Base-by-base conservation (phyloP, 2,888 invertebrate species). In the Pinctada fucata region DNA sequence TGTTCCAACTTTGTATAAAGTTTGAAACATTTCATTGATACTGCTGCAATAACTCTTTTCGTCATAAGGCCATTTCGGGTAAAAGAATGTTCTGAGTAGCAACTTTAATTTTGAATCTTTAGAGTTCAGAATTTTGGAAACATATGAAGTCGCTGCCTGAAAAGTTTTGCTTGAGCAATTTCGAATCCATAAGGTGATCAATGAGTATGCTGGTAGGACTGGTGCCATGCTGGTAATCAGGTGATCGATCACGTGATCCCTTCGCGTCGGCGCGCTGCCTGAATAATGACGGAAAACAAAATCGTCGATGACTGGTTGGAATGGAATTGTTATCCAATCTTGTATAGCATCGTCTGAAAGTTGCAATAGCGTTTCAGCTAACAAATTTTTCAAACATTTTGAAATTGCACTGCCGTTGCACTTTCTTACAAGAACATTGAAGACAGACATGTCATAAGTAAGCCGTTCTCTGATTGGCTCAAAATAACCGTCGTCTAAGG, bases 271-370 rank as follows among this genome's bases (percentile, higher is more conserved):
- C 31, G 47, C 6, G 10, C 3, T 45, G 48, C 47, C 68, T 8
- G 64, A 58, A 16, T 63, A 47, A 3, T 45, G 13, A 45, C 52
- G 52, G 13, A 75, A 48, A 2, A 75, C 68, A 2, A 67, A 2
- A 31, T 63, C 64, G 16, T 76, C 76, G 31, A 69, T 49, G 3
- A 76, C 70, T 58, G 76, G 76, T 6, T 58, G 76, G 16, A 69
- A 76, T 2, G 69, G 70, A 47, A 58, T 51, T 58, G n/a, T 48
- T 49, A 49, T 6, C 13, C 67, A 66, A 8, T 68, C 2, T 52
- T 68, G 31, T 16, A 16, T 16, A 3, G 52, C 10, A 3, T 76
- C 50, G 3, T 10, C 6, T 69, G 76, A 58, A 10, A 76, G 6
- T 13, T 70, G 10, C 1, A 16, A n/a, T 3, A 76, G 16, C n/a